phyloP scores from a whole-genome alignment of 2,797 vertebrate genomes.

The Epinephelus coioides region DNA sequence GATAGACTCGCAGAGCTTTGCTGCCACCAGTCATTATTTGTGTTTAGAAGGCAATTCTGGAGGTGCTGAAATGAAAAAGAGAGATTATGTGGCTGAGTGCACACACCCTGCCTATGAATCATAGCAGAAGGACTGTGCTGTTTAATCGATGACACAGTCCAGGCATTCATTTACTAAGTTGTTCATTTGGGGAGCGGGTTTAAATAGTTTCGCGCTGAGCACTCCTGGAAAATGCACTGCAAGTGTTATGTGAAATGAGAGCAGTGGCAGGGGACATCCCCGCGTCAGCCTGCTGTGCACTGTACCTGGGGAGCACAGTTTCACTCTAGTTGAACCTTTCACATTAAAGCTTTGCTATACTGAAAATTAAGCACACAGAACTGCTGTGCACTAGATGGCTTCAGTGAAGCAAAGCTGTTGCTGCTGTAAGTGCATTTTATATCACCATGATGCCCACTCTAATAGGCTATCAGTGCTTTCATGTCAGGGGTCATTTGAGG shows the following conservation, averaged over 20 bases:
- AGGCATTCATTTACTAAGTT: conserved; percentile 76
- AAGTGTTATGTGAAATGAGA: conserved; percentile 63
- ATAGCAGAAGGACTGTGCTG: conserved; percentile 66
- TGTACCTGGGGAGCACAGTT: conserved; percentile 31
- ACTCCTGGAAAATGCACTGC: conserved; percentile 60
- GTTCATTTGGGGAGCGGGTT: conserved; percentile 71
- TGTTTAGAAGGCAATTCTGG: conserved; percentile 80
- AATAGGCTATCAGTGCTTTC: neutral
- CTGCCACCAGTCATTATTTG: conserved; percentile 78
- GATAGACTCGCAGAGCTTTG: conserved; percentile 62
- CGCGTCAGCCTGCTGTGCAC: conserved; percentile 17
- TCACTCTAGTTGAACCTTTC: conserved; percentile 35
- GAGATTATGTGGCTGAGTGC: conserved; percentile 79
- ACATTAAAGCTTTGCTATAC: conserved; percentile 30
- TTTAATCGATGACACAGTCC: conserved; percentile 78
- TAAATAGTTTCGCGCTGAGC: conserved; percentile 74
- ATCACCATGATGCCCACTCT: neutral
- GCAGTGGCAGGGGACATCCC: conserved; percentile 52
- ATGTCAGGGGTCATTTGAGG: neutral
- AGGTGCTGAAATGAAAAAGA: conserved; percentile 81
- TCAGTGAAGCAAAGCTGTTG: conserved; percentile 12
- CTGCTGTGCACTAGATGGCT: neutral
- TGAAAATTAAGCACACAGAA: conserved; percentile 29
- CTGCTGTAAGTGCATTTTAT: conserved; percentile 12
- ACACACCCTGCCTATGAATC: conserved; percentile 73